Percentiles rank a stretch among this genome's conserved stretches.
Evolutionary conservation across 2,888 invertebrate species (phyloP).

Genomic region (Lepidocyrtoides sp.): DNA sequence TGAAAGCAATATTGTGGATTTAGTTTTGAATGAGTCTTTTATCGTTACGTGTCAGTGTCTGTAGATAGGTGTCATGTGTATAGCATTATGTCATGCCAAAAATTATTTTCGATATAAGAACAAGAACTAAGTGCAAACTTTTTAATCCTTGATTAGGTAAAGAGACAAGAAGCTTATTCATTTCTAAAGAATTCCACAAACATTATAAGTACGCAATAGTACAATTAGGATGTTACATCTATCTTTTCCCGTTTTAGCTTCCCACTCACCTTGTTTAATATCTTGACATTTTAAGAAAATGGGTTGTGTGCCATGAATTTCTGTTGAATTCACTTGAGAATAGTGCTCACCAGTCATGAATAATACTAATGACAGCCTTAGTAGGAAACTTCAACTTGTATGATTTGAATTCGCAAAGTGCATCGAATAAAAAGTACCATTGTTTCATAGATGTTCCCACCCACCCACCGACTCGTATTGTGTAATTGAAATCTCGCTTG

Average conservation of each 20-base stretch:
- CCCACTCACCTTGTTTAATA: neutral
- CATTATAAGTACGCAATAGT: no score
- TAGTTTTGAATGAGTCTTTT: no score
- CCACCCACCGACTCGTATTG: neutral
- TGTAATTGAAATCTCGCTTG: slow-evolving; percentile 45
- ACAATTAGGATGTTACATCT: no score
- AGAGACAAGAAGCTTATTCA: no score
- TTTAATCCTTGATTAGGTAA: no score
- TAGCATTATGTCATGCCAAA: no score
- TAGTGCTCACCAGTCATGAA: slow-evolving; percentile 13
- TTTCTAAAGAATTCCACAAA: no score
- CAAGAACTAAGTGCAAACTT: no score
- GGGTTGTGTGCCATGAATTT: neutral
- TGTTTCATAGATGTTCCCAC: neutral
- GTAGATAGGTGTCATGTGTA: no score
- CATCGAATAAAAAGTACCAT: slow-evolving; percentile 2
- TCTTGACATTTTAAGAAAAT: neutral
- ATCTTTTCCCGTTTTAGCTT: neutral
- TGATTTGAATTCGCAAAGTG: slow-evolving; percentile 22
- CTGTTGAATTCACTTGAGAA: slow-evolving; percentile 9
- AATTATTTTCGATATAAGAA: no score
- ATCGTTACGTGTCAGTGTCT: no score
- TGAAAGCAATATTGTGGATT: no score
- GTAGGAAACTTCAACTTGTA: slow-evolving; percentile 2
- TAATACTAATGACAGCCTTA: slow-evolving; percentile 48